phyloP scores from a whole-genome alignment of 2,797 vertebrate genomes.

The Crenichthys baileyi region DNA sequence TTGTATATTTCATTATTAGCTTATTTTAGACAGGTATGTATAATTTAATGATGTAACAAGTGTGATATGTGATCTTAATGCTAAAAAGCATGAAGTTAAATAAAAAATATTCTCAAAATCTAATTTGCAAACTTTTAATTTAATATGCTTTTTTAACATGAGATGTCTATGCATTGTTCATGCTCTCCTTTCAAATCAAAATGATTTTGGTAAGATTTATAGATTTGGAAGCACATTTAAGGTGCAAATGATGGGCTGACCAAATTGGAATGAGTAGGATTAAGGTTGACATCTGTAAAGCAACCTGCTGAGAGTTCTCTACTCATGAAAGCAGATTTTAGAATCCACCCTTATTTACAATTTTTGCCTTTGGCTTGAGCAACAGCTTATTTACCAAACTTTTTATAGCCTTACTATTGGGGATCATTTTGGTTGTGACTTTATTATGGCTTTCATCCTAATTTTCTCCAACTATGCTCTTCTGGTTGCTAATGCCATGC shows the following conservation, averaged over 20 bases:
- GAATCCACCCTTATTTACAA: background rate
- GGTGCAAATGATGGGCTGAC: background rate
- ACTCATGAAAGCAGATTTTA: background rate
- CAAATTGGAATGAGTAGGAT: background rate
- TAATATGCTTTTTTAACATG: background rate
- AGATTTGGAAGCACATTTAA: background rate
- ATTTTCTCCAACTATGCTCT: conserved; percentile 10
- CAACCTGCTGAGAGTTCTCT: background rate
- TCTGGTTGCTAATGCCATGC: conserved; percentile 24
- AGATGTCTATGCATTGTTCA: background rate
- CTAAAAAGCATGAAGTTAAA: too few relatives aligned
- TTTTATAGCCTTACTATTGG: background rate
- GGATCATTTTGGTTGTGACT: background rate
- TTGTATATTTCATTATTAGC: too few relatives aligned
- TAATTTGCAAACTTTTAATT: background rate
- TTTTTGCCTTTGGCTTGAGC: background rate
- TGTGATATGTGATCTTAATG: too few relatives aligned
- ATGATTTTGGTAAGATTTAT: background rate
- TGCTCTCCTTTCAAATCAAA: background rate
- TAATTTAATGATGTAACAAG: too few relatives aligned
- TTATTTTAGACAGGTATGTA: too few relatives aligned
- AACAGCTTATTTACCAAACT: conserved; percentile 11
- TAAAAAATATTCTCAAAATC: background rate
- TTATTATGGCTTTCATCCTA: background rate
- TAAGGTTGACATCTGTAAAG: background rate